Evolutionary conservation across 2,113 vertebrate genomes (phyloP), one percentile per base, ranked within the genome.

Genomic region (Otis tarda): DNA sequence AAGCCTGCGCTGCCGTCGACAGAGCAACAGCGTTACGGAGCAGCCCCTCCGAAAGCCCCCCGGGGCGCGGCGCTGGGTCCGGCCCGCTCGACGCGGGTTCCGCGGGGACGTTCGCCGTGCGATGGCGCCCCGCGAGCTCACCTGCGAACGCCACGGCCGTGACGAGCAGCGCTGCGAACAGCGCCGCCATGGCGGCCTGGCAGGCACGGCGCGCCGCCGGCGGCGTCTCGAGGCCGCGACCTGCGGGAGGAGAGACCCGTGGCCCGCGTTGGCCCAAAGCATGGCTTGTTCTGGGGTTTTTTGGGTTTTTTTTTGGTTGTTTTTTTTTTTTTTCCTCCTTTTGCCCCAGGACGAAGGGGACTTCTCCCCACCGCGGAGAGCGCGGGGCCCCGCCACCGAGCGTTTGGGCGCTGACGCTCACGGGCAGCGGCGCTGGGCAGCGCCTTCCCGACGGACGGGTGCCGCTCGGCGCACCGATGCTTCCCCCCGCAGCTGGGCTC

Each of bases 51-150:
- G 4, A 39, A 39, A 39, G 39, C 39, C 39, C 39, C 39, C 10
- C 39, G 39, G 39, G 11, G 39, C 39, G 39, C 39, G 39, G 39
- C 39, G 39, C 39, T 39, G 37, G n/a, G 9, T 15, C 15, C 35
- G n/a, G 23, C n/a, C 9, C 10, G 4, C 3, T 20, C 4, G 14
- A 43, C 37, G 23, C 49, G 1, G 31, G 11, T 7, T 47, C 39
- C 59, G 39, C 59, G 18, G 65, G 64, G 60, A 24, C 1, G 2
- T 56, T n/a, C 37, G 25, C 45, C 1, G 0, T 1, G 14, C 7
- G 60, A 12, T 2, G 20, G 8, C 37, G 60, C 10, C 39, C n/a
- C 41, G 0, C 0, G 6, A 6, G 17, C 45, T 75, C 61, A 93
- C 95, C 93, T 61, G 95, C 93, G 11, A 93, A 96, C 52, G 71